Conservation (phyloP, 1,140 invertebrate genomes). For the Brachionus paranguensis region DNA sequence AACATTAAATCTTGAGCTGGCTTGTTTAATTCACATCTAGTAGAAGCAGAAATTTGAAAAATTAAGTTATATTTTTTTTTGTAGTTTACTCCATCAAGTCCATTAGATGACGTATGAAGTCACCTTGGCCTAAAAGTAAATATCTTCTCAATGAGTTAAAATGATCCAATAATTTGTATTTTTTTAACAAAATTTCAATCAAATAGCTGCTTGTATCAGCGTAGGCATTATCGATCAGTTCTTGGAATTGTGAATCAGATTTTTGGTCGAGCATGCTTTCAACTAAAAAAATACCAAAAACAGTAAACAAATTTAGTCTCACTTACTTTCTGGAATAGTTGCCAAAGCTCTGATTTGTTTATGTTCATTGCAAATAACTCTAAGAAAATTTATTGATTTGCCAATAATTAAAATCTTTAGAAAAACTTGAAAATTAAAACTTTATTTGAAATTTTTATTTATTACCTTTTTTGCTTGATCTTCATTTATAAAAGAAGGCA, state of each 20-base stretch:
- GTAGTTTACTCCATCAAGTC: conserved; percentile 55
- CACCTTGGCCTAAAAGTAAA: conserved; percentile 83
- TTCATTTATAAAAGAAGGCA: conserved; percentile 57
- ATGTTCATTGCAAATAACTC: conserved; percentile 78
- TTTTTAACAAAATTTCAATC: conserved; percentile 64
- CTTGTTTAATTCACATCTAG: conserved; percentile 77
- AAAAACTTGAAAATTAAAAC: conserved; percentile 53
- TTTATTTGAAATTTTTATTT: not conserved
- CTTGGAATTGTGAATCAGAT: conserved; percentile 9
- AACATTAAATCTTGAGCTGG: conserved; percentile 77
- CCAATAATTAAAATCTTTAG: conserved; percentile 78
- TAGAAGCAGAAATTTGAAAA: conserved; percentile 40
- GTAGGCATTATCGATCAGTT: conserved; percentile 25
- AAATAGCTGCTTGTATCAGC: conserved; percentile 22
- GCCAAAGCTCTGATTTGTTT: conserved; percentile 61
- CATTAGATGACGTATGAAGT: conserved; percentile 87
- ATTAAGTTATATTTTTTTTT: not conserved
- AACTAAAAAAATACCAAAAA: not conserved
- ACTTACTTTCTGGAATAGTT: not conserved
- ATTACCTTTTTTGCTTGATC: conserved; percentile 56
- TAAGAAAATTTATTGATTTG: conserved; percentile 88
- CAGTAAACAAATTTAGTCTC: not conserved
- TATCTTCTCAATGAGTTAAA: conserved; percentile 76
- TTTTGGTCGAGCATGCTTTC: conserved; percentile 35
- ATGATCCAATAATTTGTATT: conserved; percentile 83